Evolutionary conservation across 2,113 vertebrate genomes (phyloP), one percentile per base, ranked within the genome.

Genomic region (Semicossyphus pulcher): DNA sequence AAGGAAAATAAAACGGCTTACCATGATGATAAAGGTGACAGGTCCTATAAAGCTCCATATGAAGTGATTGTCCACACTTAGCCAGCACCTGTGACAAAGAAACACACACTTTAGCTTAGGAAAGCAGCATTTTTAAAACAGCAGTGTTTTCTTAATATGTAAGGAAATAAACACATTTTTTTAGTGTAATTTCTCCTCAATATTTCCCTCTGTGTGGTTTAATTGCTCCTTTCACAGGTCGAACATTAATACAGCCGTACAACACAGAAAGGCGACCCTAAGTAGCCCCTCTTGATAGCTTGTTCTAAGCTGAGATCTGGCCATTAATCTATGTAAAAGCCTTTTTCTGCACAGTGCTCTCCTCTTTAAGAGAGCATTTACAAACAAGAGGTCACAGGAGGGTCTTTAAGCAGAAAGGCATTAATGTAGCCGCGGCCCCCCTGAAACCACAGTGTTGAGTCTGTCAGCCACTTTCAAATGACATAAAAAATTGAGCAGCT

Each of bases 21-120:
- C 98, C 97, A 98, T 94, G 91, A 99, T 98, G 93, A 99, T 97
- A 86, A 98, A 97, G 81, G 96, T 97, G 90, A 99, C 98, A 10
- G 98, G 97, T 89, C 98, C 98, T 86, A 99, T 97, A 89, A 99
- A 99, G 88, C 97, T 99, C 98, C 98, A 99, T 93, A 99, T 99
- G 93, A 99, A 99, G 91, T 98, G 97, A 90, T 98, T 99, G 93
- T 99, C 97, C 93, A 98, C 95, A 39, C 94, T 96, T 81, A 99
- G 95, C 98, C 98, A 99, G 93, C 98, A 99, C 88, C 98, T 99
- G 52, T 49, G 18, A 86, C 1, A 51, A 80, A 89, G 84, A 89
- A 70, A 74, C 58, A 87, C 25, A 87, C 21, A 59, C 52, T 79
- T 76, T 29, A 86, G 48, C 51, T 56, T 2, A 10, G n/a, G 39